phyloP scores from a whole-genome alignment of 2,113 vertebrate genomes.

The Myiozetetes cayanensis region DNA sequence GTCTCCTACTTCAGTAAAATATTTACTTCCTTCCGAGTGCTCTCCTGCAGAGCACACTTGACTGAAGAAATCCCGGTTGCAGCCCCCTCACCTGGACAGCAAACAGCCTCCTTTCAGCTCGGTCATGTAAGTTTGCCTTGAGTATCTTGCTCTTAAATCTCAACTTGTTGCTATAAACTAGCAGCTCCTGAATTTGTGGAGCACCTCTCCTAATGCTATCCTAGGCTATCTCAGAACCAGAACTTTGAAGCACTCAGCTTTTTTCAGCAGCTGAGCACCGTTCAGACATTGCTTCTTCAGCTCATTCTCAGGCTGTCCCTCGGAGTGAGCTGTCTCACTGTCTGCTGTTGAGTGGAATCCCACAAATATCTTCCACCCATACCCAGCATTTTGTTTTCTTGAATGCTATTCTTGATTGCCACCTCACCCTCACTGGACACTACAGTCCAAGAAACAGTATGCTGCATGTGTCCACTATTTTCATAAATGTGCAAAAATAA shows the following conservation, averaged over 20 bases:
- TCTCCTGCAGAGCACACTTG: neutral
- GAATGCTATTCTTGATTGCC: neutral
- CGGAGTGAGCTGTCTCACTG: too few relatives aligned
- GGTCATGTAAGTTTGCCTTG: neutral
- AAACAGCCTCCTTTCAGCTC: neutral
- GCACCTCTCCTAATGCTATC: neutral
- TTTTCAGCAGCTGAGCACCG: neutral
- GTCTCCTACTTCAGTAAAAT: neutral
- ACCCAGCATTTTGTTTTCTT: neutral
- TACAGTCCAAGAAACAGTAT: neutral
- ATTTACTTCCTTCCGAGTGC: neutral
- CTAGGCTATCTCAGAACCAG: neutral
- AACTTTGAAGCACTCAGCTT: neutral
- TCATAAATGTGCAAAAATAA: neutral
- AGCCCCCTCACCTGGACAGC: neutral
- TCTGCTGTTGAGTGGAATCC: neutral
- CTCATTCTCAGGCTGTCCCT: neutral
- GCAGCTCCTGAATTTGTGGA: neutral
- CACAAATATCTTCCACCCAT: neutral
- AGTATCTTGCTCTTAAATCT: neutral
- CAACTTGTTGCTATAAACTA: neutral
- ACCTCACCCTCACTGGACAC: neutral
- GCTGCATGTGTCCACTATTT: neutral
- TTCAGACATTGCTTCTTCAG: neutral
- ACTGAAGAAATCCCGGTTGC: neutral